These are phyloP conservation scores for Pseudomyrmex dendroicus DNA, from an alignment of 1,140 invertebrate genomes.

Conservation along the genomic window DNA sequence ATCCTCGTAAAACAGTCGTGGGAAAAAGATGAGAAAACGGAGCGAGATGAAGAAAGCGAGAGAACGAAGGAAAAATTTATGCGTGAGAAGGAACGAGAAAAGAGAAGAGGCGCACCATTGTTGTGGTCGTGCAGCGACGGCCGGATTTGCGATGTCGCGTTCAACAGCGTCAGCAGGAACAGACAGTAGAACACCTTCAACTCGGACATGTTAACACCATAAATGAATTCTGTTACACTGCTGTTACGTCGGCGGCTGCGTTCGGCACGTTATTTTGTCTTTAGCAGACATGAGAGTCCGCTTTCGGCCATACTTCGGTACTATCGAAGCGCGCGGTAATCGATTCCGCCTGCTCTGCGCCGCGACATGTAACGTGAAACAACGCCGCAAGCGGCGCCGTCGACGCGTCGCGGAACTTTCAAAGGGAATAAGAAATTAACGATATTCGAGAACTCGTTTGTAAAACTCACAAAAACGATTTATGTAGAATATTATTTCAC, in stretches of 20 bases:
- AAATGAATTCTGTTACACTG: conserved; percentile 52
- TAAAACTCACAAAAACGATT: too few relatives aligned
- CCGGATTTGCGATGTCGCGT: conserved; percentile 80
- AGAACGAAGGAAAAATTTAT: conserved; percentile 20
- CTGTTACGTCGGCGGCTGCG: conserved; percentile 34
- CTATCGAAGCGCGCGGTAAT: conserved; percentile 71
- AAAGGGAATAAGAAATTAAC: not conserved
- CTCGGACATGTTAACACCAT: conserved; percentile 82
- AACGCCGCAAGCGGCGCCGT: not conserved
- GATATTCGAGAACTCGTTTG: too few relatives aligned
- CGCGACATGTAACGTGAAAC: not conserved
- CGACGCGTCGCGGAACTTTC: not conserved
- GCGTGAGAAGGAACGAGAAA: too few relatives aligned
- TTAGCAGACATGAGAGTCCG: conserved; percentile 76
- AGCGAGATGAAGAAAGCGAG: not conserved
- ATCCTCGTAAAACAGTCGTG: not conserved
- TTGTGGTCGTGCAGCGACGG: conserved; percentile 83
- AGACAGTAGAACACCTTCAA: conserved; percentile 80
- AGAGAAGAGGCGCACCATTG: conserved; percentile 78
- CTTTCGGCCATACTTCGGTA: conserved; percentile 77
- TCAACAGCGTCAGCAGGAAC: conserved; percentile 81
- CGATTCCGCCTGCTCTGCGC: conserved; percentile 64
- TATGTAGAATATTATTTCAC: too few relatives aligned
- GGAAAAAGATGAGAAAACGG: not conserved
- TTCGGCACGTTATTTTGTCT: conserved; percentile 71